These are phyloP conservation scores for Ophioderma brevispina DNA, from an alignment of 35 echinoderm and acorn worm genomes.

Conservation along the genomic window DNA sequence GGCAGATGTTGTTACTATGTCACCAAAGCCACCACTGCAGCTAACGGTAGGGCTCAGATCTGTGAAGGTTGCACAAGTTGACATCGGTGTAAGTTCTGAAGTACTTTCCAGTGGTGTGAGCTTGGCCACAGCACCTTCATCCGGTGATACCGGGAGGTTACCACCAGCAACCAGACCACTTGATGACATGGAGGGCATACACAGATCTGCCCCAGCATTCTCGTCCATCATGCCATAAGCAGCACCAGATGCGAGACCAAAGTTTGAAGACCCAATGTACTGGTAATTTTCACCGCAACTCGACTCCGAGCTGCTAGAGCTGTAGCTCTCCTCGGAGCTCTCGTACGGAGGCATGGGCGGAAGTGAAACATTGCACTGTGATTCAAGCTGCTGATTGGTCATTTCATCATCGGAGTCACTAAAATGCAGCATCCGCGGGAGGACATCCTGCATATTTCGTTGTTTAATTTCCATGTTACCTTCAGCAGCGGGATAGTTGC, in stretches of 20 bases:
- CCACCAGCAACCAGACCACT: not conserved
- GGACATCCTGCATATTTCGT: conserved; percentile 39
- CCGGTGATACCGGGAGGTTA: not conserved
- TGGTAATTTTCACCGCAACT: not conserved
- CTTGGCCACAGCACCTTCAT: not conserved
- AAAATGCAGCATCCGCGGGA: conserved; percentile 79
- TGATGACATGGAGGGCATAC: not conserved
- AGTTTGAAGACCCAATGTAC: not conserved
- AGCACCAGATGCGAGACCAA: not conserved
- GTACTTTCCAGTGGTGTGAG: not conserved
- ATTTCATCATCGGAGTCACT: conserved; percentile 75
- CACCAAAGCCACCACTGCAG: not conserved
- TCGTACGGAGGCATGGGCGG: conserved; percentile 68
- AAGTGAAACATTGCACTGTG: conserved; percentile 52
- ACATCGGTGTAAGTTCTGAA: not conserved
- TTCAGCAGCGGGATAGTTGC: conserved; percentile 22
- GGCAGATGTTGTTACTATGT: not conserved
- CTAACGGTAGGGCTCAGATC: not conserved
- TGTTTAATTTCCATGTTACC: conserved; percentile 59
- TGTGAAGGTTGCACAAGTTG: not conserved
- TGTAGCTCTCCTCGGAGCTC: conserved; percentile 68
- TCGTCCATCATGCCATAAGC: not conserved
- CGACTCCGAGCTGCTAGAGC: conserved; percentile 69
- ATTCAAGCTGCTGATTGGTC: conserved; percentile 38
- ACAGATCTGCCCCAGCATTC: not conserved